phyloP scores from a whole-genome alignment of 2,888 invertebrate genomes.

The Abscondita cerata region DNA sequence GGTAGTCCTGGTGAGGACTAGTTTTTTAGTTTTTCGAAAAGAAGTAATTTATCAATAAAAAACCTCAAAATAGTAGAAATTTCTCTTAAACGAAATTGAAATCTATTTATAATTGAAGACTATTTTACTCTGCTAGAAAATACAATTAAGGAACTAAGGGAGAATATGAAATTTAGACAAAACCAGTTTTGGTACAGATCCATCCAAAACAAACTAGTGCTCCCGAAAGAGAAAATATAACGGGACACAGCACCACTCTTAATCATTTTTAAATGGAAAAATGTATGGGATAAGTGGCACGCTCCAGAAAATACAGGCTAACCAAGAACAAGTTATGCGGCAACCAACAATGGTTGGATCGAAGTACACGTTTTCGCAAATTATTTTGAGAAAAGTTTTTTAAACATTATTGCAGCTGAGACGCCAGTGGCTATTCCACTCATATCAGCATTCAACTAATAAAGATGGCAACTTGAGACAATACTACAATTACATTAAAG shows the following conservation, averaged over 20 bases:
- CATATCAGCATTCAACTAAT: neutral
- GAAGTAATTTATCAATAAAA: conserved; percentile 15
- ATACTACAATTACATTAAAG: neutral
- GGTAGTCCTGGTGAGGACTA: conserved; percentile 24
- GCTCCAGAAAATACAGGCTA: neutral
- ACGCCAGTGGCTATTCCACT: neutral
- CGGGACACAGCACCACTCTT: conserved; percentile 25
- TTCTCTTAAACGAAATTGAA: conserved; percentile 16
- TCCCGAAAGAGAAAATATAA: conserved; percentile 4
- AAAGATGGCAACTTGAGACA: conserved; percentile 7
- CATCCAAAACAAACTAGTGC: conserved; percentile 26
- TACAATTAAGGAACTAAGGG: neutral
- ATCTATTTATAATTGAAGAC: conserved; percentile 19
- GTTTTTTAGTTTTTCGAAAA: conserved; percentile 17
- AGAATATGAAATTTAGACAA: conserved; percentile 29
- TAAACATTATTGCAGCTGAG: conserved; percentile 7
- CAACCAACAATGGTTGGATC: conserved; percentile 11
- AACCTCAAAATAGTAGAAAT: conserved; percentile 20
- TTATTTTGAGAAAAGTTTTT: conserved; percentile 11
- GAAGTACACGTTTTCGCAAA: conserved; percentile 1
- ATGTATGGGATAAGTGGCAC: conserved; percentile 47
- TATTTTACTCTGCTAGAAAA: conserved; percentile 17
- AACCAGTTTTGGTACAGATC: conserved; percentile 25
- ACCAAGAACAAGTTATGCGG: conserved; percentile 28
- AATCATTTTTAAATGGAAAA: conserved; percentile 49